These are phyloP conservation scores for Antennarius maculatus DNA, from an alignment of 2,797 vertebrate species.

Conservation along the genomic window DNA sequence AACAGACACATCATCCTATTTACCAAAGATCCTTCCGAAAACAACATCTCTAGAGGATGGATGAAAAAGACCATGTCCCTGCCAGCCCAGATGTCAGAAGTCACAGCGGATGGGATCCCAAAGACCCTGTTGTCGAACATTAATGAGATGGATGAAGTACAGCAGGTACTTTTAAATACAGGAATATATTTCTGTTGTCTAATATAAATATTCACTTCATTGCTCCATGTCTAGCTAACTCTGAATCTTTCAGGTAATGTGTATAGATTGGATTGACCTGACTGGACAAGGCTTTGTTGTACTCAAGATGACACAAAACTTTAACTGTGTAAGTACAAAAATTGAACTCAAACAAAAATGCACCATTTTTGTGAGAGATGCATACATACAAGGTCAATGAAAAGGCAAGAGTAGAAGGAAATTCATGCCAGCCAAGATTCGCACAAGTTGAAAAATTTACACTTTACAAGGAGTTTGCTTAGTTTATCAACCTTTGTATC, in stretches of 20 bases:
- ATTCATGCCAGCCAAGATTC: too few relatives aligned
- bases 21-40: conserved; percentile 58
- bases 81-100: conserved; percentile 60
- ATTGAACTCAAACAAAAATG: too few relatives aligned
- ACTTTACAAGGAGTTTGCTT: too few relatives aligned
- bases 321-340: conserved; percentile 91
- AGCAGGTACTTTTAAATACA: conserved; percentile 79
- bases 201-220: neutral
- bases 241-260: conserved; percentile 86
- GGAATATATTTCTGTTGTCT: neutral
- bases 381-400: too few relatives aligned
- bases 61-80: conserved; percentile 48
- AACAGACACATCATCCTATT: conserved; percentile 53
- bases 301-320: conserved; percentile 92
- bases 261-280: conserved; percentile 94
- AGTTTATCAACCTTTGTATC: too few relatives aligned
- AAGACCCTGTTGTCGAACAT: conserved; percentile 56
- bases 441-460: too few relatives aligned
- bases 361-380: too few relatives aligned
- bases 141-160: conserved; percentile 73
- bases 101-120: conserved; percentile 54
- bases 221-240: neutral
- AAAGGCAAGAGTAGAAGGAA: too few relatives aligned
- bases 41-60: conserved; percentile 64
- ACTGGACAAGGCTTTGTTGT: conserved; percentile 89